Evolutionary conservation across 2,113 vertebrate genomes (phyloP).

Genomic region (Dasyornis broadbenti): DNA sequence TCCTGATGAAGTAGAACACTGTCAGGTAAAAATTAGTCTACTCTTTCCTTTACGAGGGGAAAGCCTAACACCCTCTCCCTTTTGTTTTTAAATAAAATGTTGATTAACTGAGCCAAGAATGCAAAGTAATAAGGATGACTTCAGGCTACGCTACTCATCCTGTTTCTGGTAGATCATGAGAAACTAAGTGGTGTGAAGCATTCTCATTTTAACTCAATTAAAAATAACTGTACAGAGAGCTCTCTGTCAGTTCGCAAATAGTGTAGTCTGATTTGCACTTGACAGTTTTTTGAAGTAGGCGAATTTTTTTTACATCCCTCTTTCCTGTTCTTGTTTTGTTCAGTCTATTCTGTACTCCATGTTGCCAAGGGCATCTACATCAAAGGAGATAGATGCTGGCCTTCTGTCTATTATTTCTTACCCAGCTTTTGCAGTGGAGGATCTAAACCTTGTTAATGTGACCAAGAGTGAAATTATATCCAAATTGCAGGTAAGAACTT

Average conservation of each 20-base stretch:
- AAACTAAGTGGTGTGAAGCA: not conserved
- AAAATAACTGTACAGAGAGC: not conserved
- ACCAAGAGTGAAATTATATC: slow-evolving; percentile 96
- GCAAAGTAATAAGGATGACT: accelerated
- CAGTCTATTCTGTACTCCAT: slow-evolving; percentile 98
- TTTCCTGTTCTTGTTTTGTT: slow-evolving; percentile 28
- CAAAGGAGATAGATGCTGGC: slow-evolving; percentile 96
- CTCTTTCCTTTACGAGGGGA: not conserved
- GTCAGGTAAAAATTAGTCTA: slow-evolving; percentile 81
- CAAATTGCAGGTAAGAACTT: slow-evolving; percentile 86
- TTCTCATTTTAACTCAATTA: not conserved
- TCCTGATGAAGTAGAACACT: slow-evolving; percentile 96
- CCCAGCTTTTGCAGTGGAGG: slow-evolving; percentile 97
- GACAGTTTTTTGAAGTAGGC: not conserved
- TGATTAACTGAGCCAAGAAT: not conserved
- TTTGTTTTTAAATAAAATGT: not conserved
- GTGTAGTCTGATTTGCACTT: not conserved
- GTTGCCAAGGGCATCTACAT: slow-evolving; percentile 94
- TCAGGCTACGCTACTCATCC: not conserved
- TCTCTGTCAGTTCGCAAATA: not conserved
- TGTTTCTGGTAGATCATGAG: not conserved
- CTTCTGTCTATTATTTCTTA: slow-evolving; percentile 96
- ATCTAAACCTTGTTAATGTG: slow-evolving; percentile 86
- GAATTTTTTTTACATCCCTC: not conserved
- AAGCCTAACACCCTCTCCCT: not conserved